A percentile compares a stretch with the other conserved stretches of the same genome.
These are phyloP conservation scores for Philopotamus ludificatus DNA, from an alignment of 1,140 invertebrate genomes.

Conservation along the genomic window DNA sequence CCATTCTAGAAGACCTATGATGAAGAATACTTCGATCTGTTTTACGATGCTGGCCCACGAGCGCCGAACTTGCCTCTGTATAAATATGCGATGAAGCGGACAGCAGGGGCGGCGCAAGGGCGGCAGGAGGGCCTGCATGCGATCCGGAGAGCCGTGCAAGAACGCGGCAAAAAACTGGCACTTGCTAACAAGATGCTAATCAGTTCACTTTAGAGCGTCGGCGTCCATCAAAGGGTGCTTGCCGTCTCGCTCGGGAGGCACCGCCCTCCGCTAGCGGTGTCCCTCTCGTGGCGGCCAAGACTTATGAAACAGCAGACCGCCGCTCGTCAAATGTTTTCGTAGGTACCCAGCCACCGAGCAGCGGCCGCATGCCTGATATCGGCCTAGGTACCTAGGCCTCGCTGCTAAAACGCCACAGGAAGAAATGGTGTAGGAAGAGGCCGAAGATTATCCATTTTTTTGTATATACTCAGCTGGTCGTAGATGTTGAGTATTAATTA, in stretches of 20 bases:
- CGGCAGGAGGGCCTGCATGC: not conserved
- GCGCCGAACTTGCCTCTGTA: not conserved
- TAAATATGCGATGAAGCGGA: constrained; percentile 26
- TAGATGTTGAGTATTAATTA: no score
- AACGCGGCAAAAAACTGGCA: constrained; percentile 32
- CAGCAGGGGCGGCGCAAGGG: not conserved
- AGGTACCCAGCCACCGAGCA: not conserved
- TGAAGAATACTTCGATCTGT: no score
- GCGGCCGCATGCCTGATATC: constrained; percentile 4
- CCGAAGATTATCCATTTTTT: no score
- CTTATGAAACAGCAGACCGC: constrained; percentile 1
- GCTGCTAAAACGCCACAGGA: no score
- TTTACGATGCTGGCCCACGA: no score
- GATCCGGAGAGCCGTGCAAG: constrained; percentile 23
- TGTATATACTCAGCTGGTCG: no score
- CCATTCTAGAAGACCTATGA: no score
- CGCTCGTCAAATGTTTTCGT: constrained; percentile 10
- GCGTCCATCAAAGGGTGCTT: constrained; percentile 32
- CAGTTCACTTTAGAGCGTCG: constrained; percentile 34
- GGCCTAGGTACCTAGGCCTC: no score
- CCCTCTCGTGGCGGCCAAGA: not conserved
- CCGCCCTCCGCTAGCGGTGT: not conserved
- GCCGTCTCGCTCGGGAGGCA: not conserved
- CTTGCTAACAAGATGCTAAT: constrained; percentile 42
- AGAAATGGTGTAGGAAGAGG: no score